A percentile compares a stretch with the other conserved stretches of the same genome.
These are phyloP conservation scores for Parochlus steinenii DNA, from an alignment of 2,888 invertebrate genomes.

Conservation along the genomic window DNA sequence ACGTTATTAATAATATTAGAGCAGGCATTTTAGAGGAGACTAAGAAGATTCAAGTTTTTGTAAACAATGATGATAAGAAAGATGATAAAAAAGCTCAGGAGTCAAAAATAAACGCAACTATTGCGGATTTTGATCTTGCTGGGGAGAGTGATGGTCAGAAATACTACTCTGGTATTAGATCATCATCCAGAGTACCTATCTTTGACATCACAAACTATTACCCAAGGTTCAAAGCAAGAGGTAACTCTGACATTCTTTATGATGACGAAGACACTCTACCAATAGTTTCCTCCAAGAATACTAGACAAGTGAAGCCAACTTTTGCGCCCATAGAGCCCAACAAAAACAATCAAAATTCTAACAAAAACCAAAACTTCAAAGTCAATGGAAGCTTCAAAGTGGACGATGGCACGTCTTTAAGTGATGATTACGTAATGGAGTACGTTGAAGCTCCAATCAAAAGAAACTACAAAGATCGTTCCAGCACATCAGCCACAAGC, in stretches of 20 bases:
- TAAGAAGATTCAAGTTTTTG: conserved; percentile 2
- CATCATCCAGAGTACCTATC: not conserved
- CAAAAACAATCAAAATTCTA: too few species aligned
- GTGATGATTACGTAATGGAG: conserved; percentile 1
- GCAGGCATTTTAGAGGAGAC: conserved; percentile 7
- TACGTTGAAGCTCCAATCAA: not conserved
- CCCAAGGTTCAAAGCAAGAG: not conserved
- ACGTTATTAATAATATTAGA: conserved; percentile 15
- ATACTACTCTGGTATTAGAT: not conserved
- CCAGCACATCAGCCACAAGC: too few species aligned
- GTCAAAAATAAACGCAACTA: not conserved
- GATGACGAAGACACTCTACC: too few species aligned
- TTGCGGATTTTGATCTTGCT: not conserved
- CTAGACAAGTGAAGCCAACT: too few species aligned
- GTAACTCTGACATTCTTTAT: too few species aligned
- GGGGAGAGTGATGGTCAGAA: too few species aligned
- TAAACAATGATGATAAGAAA: too few species aligned
- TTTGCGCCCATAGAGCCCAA: too few species aligned
- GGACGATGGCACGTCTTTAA: not conserved
- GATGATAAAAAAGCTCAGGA: too few species aligned
- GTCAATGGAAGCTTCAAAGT: not conserved
- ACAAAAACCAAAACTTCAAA: too few species aligned
- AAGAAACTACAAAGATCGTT: not conserved
- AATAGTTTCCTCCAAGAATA: too few species aligned
- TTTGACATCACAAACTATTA: conserved; percentile 9